These are phyloP conservation scores for Hypolimnas misippus DNA, from an alignment of 2,888 invertebrate species.

Conservation along the genomic window DNA sequence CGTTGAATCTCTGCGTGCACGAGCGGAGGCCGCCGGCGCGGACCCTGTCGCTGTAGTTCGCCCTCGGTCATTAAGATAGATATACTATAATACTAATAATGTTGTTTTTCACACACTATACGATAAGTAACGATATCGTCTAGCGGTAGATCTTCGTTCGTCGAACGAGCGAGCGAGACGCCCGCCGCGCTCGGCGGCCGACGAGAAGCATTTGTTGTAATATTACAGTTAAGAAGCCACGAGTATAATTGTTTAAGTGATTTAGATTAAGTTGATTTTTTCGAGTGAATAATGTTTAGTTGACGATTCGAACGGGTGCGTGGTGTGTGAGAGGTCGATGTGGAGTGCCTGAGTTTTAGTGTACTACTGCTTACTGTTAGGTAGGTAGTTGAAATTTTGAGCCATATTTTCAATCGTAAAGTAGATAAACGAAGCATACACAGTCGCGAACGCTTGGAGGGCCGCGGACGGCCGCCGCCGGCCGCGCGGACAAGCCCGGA, in stretches of 20 bases:
- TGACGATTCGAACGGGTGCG: constrained; percentile 78
- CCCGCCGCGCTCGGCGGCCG: constrained; percentile 71
- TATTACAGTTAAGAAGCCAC: constrained; percentile 81
- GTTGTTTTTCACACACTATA: constrained; percentile 80
- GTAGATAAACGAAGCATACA: constrained; percentile 78
- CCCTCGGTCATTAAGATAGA: constrained; percentile 68
- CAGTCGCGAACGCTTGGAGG: constrained; percentile 69
- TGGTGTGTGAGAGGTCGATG: constrained; percentile 80
- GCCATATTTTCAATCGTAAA: constrained; percentile 81
- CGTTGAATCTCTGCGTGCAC: constrained; percentile 43
- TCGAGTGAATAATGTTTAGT: constrained; percentile 81
- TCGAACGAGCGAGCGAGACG: constrained; percentile 1
- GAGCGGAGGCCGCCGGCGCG: constrained; percentile 47
- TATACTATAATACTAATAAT: constrained; percentile 67
- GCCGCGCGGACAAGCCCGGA: constrained; percentile 7
- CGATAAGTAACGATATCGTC: constrained; percentile 77
- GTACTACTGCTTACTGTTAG: constrained; percentile 84
- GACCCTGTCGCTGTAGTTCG: constrained; percentile 50
- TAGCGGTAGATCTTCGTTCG: constrained; percentile 70
- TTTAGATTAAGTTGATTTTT: constrained; percentile 82
- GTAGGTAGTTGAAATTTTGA: constrained; percentile 84
- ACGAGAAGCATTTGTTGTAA: constrained; percentile 83
- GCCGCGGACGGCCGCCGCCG: constrained; percentile 33
- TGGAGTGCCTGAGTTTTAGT: constrained; percentile 81
- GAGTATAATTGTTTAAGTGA: constrained; percentile 81